Percentiles rank a stretch among this genome's conserved stretches.
These are phyloP conservation scores for Bufo bufo DNA, from an alignment of 2,113 vertebrate species.

Conservation along the genomic window DNA sequence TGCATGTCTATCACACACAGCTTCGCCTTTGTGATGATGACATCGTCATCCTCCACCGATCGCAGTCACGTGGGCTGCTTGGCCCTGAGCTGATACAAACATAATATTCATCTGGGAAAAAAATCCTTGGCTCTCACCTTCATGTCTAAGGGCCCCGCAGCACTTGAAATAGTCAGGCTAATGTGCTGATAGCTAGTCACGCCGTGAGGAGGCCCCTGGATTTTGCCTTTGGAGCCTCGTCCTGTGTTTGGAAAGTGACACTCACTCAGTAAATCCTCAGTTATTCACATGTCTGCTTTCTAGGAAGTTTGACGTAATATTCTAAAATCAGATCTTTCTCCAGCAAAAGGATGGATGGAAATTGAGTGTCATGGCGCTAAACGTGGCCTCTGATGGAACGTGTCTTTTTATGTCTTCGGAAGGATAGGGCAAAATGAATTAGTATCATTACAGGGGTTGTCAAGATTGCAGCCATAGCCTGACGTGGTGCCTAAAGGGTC, in stretches of 20 bases:
- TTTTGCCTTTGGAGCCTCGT: background rate
- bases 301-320: background rate
- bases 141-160: background rate
- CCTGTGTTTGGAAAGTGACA: background rate
- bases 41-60: constrained; percentile 11
- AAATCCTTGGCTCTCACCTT: constrained; percentile 47
- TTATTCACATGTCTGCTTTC: background rate
- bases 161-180: constrained; percentile 12
- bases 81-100: constrained; percentile 16
- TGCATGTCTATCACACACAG: background rate
- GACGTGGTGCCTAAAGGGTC: too few species aligned
- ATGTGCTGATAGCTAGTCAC: background rate
- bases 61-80: background rate
- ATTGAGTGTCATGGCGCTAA: background rate
- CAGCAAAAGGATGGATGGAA: background rate
- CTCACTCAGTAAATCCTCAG: background rate
- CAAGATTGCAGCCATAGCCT: background rate
- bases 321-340: background rate
- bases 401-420: background rate
- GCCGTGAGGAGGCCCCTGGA: background rate
- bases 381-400: background rate
- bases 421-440: background rate
- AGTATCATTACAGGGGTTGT: background rate
- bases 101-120: constrained; percentile 26
- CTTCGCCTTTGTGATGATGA: background rate